A percentile compares a stretch with the other conserved stretches of the same genome.
Evolutionary conservation across 92 coral and sea anemone genomes (phyloP).

Genomic region (Metridium senile): DNA sequence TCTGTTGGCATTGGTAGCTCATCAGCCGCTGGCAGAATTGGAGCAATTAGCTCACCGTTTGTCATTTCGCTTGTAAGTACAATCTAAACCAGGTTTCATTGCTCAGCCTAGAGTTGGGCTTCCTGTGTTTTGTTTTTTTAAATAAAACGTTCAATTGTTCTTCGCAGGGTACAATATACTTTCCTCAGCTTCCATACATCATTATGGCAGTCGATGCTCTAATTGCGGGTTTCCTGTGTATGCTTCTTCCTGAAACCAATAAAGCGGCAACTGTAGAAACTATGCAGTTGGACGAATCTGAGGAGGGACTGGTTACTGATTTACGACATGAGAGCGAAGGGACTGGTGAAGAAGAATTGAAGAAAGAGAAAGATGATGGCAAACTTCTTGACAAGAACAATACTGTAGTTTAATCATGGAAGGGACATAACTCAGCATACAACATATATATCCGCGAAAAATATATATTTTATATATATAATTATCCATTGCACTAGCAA

Average conservation of each 20-base stretch:
- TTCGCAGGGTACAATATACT: too few species aligned
- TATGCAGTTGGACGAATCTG: slow-evolving; percentile 43
- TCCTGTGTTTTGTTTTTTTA: too few species aligned
- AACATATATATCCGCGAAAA: too few species aligned
- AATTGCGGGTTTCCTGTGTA: slow-evolving; percentile 78
- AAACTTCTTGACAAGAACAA: slow-evolving; percentile 19
- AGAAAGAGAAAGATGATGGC: slow-evolving; percentile 17
- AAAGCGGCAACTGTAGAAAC: slow-evolving; percentile 85
- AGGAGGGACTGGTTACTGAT: slow-evolving; percentile 19
- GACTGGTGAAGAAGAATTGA: slow-evolving; percentile 8
- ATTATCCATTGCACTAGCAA: too few species aligned
- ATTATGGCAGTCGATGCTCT: slow-evolving; percentile 87
- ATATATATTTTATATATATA: too few species aligned
- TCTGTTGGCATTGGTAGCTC: slow-evolving; percentile 82
- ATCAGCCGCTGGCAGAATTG: slow-evolving; percentile 83
- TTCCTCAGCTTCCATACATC: slow-evolving; percentile 68
- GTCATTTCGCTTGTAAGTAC: slow-evolving; percentile 76
- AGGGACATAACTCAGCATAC: too few species aligned
- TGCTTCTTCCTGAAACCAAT: slow-evolving; percentile 92
- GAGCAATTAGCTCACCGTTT: slow-evolving; percentile 82
- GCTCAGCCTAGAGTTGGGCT: too few species aligned
- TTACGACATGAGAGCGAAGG: slow-evolving; percentile 13
- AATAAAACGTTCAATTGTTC: too few species aligned
- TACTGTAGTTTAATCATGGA: slow-evolving; percentile 16
- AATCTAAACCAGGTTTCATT: not conserved